Base-by-base conservation (phyloP, 1,140 invertebrate genomes). In the Trichonephila clavata region DNA sequence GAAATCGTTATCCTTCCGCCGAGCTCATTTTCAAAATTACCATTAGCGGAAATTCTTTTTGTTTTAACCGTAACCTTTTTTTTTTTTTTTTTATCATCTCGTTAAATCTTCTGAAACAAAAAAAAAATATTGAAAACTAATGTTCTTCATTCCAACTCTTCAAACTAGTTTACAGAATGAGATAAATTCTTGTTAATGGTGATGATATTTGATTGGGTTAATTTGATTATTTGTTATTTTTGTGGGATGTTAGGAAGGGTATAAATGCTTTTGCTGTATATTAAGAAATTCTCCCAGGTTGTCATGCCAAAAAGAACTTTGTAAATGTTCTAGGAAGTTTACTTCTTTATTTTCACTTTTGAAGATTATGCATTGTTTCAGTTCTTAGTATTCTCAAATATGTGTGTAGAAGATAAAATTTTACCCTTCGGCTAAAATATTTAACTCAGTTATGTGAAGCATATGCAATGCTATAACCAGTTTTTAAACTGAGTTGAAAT, bases 1-100 rank as follows among this genome's bases (percentile, higher is more conserved):
- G 43, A 83, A 83, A 21, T 83, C 20, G 39, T 83, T 83, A 83
- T 83, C 43, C 81, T 57, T 57, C 50, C 21, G 50, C 81, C 50
- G 27, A 83, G 81, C 43, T 83, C 81, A 59, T 83, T 83, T 83
- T 83, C 50, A 57, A 59, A 83, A 83, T 83, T 83, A 59, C 81
- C 59, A 92, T 93, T 27, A 65, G 80, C 68, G 63, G 39, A 90
- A 94, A 92, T 81, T 16, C 27, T 86, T 83, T 93, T 68, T 63
- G 43, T 43, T 50, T 71, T 20, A 39, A 32, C 18, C 32, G 7
- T 77, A 32, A 77, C 71, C 27, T 39, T 77, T 32, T 50, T 50
- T 32, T 39, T 7, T 16, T 39, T 77, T 32, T 50, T 50, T 32
- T 39, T 7, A 16, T 77, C 71, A 14, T 39, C 71, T 77, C 32